Base-by-base conservation (phyloP, 2,888 invertebrate species). In the Phania funesta region DNA sequence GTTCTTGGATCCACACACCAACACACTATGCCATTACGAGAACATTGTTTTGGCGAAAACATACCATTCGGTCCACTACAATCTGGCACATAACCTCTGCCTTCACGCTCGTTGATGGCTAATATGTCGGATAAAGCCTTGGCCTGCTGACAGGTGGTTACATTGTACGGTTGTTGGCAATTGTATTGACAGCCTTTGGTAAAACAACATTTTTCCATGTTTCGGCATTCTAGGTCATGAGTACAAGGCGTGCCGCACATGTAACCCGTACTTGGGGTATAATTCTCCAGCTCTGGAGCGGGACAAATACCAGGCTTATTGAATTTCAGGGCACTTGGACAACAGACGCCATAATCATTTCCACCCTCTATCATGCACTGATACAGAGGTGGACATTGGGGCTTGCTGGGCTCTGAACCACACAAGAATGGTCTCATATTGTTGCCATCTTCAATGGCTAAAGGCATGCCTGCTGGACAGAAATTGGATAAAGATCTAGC, bases 291-390 rank as follows among this genome's bases (percentile, higher is more conserved):
- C 0, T 92, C 89, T 26, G 91, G 90, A 0, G 91, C 91, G 0
- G 96, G 96, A 87, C 97, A 97, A 2, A 93, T 93, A 1, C 96
- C 96, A 0, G 96, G 94, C 88, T 96, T 95, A 86, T 95, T 93
- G 64, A 96, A 93, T 86, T 94, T 94, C 78, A 95, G 87, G 0
- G 94, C 95, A 4, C 95, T 95, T 54, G 96, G 96, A 87, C 96
- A 97, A 88, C 97, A 97, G 13, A 97, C 96, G 0, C 97, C 97
- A 87, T 97, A 97, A 87, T 97, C 97, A 87, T 96, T 95, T 84
- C 95, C 95, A 92, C 89, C 92, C 87, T 96, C 95, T 8, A 96
- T 95, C 77, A 95, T 92, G 88, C 97, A 97, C 87, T 94, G 93
- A 90, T 96, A 96, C 81, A 96, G 92, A 0, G 96, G 95, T 0